Evolutionary conservation across 2,888 invertebrate genomes (phyloP), one percentile per base, ranked within the genome.

Genomic region (Hypomecis punctinalis): DNA sequence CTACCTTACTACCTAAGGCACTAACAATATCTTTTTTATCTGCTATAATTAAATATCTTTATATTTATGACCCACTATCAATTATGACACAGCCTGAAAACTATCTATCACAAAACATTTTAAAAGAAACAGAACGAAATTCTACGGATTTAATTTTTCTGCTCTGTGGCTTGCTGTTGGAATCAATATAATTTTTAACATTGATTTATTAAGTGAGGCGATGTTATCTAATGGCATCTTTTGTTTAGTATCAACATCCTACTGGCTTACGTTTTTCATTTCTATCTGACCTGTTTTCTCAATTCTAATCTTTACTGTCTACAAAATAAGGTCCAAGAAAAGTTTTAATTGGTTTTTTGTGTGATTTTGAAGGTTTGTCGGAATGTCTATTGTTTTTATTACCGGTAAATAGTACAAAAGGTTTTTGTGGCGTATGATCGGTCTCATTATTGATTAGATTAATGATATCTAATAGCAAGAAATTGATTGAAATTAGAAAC

Each of bases 381-480:
- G 35, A 37, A 13, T 37, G 43, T 42, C 9, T 36, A 71, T 72
- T 76, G 73, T 76, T 75, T 73, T 75, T 67, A 68, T 62, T 61
- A 62, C 65, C 70, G 59, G 67, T 63, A 68, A 63, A 39, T 10
- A 40, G 53, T 63, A 68, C 68, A 59, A 60, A 51, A 61, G 70
- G 35, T 66, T 72, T 73, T 73, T 73, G 74, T 80, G 73, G 76
- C 74, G 71, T 76, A 75, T 75, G 81, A 78, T 81, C 73, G 72
- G 70, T 67, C 79, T 81, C 79, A 83, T 61, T 88, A 84, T 75
- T 80, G 81, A 84, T 83, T 78, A 84, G 85, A 88, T 89, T 88
- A 84, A 89, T 88, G 85, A 86, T 81, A 72, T 53, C 23, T 56
- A 40, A 48, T 47, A 47, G 13, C n/a, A 5, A 49, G 52, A 61